Evolutionary conservation across 2,888 invertebrate species (phyloP), one percentile per base, ranked within the genome.

Genomic region (Fragum sueziense): DNA sequence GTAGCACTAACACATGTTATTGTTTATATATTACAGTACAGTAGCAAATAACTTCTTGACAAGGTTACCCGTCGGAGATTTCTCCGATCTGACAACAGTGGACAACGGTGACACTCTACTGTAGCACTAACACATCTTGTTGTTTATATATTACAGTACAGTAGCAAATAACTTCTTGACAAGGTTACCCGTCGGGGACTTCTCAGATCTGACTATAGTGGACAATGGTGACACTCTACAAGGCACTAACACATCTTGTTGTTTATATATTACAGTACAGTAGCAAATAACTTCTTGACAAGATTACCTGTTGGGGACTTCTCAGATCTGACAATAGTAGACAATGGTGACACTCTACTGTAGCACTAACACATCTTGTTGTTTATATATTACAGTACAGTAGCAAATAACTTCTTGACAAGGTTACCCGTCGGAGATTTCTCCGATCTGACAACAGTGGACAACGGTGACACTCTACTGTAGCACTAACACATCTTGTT

Each of bases 281-380:
- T 90, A 1, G 73, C 82, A 6, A 70, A 86, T 70, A 90, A 90
- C 71, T 82, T 84, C 27, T 68, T 90, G 70, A 89, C 89, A 2
- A 65, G 67, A 34, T 69, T 90, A 22, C 90, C 90, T 9, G 80
- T 71, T 25, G 86, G 84, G 7, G 90, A 89, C 69, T 90, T 90
- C 65, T 71, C 83, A 22, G 79, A 89, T 57, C 67, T 89, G n/a
- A 75, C 67, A 0, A 76, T 88, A 9, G 31, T 54, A 7, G 69
- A 80, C 33, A 47, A 54, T 11, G 80, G 80, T 11, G 59, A 67
- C 3, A 17, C 71, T 3, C 33, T 62, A 6, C 78, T n/a, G n/a
- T n/a, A n/a, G n/a, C n/a, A n/a, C n/a, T n/a, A n/a, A n/a, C n/a
- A n/a, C n/a, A n/a, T n/a, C n/a, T n/a, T n/a, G n/a, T n/a, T n/a